Evolutionary conservation across 2,888 invertebrate species (phyloP).

Genomic region (Chrysina gloriosa): DNA sequence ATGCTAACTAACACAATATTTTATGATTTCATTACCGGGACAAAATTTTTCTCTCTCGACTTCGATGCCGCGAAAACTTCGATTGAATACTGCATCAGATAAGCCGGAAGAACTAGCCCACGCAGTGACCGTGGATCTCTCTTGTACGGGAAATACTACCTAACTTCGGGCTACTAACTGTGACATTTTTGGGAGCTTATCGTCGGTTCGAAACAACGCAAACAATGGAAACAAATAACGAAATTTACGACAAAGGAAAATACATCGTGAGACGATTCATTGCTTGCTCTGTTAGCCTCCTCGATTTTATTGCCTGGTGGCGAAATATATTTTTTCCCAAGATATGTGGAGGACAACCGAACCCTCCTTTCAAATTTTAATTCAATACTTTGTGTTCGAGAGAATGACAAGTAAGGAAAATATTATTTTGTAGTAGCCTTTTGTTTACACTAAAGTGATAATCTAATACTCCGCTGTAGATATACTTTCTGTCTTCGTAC

Average conservation of each 20-base stretch:
- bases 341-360: background rate
- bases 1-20: background rate
- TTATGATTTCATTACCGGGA: background rate
- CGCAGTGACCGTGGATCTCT: background rate
- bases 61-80: background rate
- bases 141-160: background rate
- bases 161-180: background rate
- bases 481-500: no score
- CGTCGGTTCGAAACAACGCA: background rate
- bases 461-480: no score
- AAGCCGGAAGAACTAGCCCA: background rate
- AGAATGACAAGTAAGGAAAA: no score
- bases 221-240: constrained; percentile 20
- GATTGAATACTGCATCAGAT: constrained; percentile 14
- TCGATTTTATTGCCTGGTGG: constrained; percentile 9
- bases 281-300: background rate
- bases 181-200: constrained; percentile 4
- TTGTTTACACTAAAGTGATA: no score
- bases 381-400: background rate
- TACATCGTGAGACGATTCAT: constrained; percentile 5
- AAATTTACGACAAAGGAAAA: constrained; percentile 14
- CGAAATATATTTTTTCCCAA: constrained; percentile 9
- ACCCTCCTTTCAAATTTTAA: background rate
- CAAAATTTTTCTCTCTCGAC: background rate
- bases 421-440: no score